phyloP scores from a whole-genome alignment of 1,140 invertebrate genomes.

The Watersipora subatra region DNA sequence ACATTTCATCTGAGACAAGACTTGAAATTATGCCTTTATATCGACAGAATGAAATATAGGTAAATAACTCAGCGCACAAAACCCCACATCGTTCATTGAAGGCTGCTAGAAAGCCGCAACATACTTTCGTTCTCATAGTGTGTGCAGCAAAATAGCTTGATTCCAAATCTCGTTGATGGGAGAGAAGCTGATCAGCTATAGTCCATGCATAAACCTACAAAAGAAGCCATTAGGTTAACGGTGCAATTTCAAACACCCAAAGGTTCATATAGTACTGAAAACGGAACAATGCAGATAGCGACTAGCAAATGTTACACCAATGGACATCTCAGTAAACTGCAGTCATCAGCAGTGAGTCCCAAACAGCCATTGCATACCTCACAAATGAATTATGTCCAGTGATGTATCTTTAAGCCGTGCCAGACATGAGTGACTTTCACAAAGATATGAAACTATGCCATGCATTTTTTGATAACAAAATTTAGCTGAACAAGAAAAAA shows the following conservation, averaged over 20 bases:
- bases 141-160: slow-evolving; percentile 95
- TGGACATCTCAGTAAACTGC: neutral
- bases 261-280: neutral
- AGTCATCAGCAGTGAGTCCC: neutral
- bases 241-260: neutral
- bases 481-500: too few species aligned
- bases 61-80: too few species aligned
- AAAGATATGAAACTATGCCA: too few species aligned
- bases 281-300: neutral
- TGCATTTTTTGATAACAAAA: too few species aligned
- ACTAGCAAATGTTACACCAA: neutral
- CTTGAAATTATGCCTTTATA: neutral
- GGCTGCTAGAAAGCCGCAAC: neutral
- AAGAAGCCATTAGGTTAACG: neutral
- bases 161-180: slow-evolving; percentile 67
- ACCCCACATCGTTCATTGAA: neutral
- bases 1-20: neutral
- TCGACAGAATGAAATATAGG: too few species aligned
- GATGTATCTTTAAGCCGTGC: too few species aligned
- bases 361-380: neutral
- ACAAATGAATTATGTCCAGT: too few species aligned
- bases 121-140: slow-evolving; percentile 77
- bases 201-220: slow-evolving; percentile 78
- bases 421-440: too few species aligned
- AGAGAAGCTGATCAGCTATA: slow-evolving; percentile 79